These are phyloP conservation scores for Papilio demoleus DNA, from an alignment of 2,888 invertebrate genomes.

Conservation along the genomic window DNA sequence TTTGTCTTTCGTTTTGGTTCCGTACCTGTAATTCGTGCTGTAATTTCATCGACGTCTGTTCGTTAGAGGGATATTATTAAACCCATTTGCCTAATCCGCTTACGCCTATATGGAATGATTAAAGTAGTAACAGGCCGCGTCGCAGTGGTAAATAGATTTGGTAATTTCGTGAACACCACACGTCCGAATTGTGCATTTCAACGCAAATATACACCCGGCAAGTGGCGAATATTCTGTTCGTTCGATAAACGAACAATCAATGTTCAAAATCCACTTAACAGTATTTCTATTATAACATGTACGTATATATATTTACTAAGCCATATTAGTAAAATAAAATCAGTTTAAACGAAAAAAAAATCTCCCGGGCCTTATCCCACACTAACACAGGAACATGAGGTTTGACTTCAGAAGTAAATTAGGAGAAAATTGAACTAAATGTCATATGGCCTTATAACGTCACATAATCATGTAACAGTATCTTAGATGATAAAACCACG, in stretches of 20 bases:
- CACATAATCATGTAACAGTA: too few species aligned
- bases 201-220: neutral
- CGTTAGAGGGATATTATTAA: neutral
- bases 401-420: too few species aligned
- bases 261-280: neutral
- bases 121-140: neutral
- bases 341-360: too few species aligned
- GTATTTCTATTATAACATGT: neutral
- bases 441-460: too few species aligned
- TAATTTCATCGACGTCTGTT: neutral
- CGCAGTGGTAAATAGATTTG: neutral
- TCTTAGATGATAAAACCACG: too few species aligned
- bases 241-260: neutral
- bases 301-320: neutral
- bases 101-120: neutral
- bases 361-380: too few species aligned
- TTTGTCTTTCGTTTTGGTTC: too few species aligned
- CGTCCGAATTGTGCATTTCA: slow-evolving; percentile 1
- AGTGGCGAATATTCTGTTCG: neutral
- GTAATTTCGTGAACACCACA: neutral
- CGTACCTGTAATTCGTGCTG: too few species aligned
- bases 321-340: neutral
- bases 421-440: too few species aligned
- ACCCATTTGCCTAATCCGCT: neutral
- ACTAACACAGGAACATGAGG: too few species aligned